A percentile compares a stretch with the other conserved stretches of the same genome.
These are phyloP conservation scores for Acestrorhynchus altus DNA, from an alignment of 2,797 vertebrate genomes.

Conservation along the genomic window DNA sequence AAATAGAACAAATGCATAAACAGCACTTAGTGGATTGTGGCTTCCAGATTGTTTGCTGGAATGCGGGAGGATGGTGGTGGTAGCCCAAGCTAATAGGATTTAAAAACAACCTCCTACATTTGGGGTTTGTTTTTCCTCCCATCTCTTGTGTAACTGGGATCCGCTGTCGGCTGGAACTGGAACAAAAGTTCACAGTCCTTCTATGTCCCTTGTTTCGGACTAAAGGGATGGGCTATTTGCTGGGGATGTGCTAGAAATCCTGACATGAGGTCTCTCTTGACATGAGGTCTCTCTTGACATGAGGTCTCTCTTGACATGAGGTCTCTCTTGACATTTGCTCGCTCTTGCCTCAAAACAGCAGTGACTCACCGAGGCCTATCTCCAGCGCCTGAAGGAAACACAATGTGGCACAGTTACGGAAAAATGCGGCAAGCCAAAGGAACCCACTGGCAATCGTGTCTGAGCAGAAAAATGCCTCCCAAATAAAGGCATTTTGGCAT, in stretches of 20 bases:
- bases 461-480: slow-evolving; percentile 23
- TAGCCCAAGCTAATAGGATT: slow-evolving; percentile 62
- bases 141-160: slow-evolving; percentile 13
- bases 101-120: slow-evolving; percentile 32
- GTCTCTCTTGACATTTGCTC: neutral
- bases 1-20: slow-evolving; percentile 73
- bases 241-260: slow-evolving; percentile 8
- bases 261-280: slow-evolving; percentile 11
- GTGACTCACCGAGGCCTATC: slow-evolving; percentile 28
- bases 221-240: slow-evolving; percentile 5
- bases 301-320: neutral
- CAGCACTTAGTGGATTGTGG: slow-evolving; percentile 75
- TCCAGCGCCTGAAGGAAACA: slow-evolving; percentile 10
- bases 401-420: slow-evolving; percentile 26
- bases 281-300: slow-evolving; percentile 2
- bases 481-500: slow-evolving; percentile 41
- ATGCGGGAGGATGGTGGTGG: slow-evolving; percentile 68
- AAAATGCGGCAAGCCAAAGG: slow-evolving; percentile 9
- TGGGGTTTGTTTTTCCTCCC: neutral
- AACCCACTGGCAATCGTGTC: slow-evolving; percentile 31
- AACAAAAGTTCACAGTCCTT: slow-evolving; percentile 17
- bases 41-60: slow-evolving; percentile 74
- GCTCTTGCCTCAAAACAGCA: slow-evolving; percentile 7
- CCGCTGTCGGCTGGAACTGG: neutral
- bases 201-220: neutral